A percentile compares a stretch with the other conserved stretches of the same genome.
Evolutionary conservation across 2,797 vertebrate genomes (phyloP).

Genomic region (Bucorvus abyssinicus): DNA sequence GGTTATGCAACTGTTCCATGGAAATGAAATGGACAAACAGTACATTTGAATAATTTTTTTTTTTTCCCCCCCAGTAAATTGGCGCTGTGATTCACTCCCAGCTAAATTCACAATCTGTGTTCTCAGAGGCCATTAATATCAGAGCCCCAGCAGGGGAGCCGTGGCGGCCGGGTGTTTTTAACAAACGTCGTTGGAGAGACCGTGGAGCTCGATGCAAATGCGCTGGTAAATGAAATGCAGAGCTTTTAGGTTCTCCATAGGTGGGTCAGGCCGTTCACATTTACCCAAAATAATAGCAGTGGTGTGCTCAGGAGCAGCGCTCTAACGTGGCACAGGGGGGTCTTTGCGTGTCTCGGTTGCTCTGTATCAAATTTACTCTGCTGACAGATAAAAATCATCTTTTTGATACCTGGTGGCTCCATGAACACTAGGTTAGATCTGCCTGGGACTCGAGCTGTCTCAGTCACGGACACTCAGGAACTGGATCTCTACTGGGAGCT

Average conservation of each 20-base stretch:
- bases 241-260: constrained; percentile 44
- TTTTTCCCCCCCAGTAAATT: neutral
- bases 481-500: neutral
- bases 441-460: neutral
- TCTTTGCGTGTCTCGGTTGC: neutral
- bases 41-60: constrained; percentile 48
- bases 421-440: neutral
- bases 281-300: neutral
- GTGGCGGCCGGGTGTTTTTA: constrained; percentile 18
- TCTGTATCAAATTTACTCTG: constrained; percentile 4
- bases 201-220: constrained; percentile 4
- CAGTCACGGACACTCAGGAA: neutral
- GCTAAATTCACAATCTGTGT: constrained; percentile 53
- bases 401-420: neutral
- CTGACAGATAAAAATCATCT: constrained; percentile 17
- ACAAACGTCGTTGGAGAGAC: neutral
- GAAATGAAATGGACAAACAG: constrained; percentile 58
- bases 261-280: constrained; percentile 13
- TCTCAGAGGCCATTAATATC: constrained; percentile 60
- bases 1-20: constrained; percentile 65
- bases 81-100: constrained; percentile 52
- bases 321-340: neutral
- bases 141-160: constrained; percentile 36
- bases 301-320: neutral
- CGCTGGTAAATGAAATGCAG: constrained; percentile 34